Evolutionary conservation across 2,888 invertebrate genomes (phyloP).

Genomic region (Stegophylla sp.): DNA sequence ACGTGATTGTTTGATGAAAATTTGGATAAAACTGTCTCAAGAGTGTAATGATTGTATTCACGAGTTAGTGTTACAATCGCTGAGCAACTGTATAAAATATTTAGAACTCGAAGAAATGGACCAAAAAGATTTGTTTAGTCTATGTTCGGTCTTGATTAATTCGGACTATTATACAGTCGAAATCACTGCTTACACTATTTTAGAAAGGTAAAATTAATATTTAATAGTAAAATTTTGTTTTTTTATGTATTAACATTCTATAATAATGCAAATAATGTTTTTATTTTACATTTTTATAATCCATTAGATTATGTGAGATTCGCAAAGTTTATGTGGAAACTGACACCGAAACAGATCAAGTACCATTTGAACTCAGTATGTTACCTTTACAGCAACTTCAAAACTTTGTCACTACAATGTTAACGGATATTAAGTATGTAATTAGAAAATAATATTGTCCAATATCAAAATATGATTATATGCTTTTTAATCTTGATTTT

Average conservation of each 20-base stretch:
- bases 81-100: slow-evolving; percentile 55
- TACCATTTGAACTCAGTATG: slow-evolving; percentile 30
- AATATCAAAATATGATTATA: background rate
- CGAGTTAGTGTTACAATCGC: slow-evolving; percentile 56
- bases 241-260: background rate
- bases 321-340: slow-evolving; percentile 26
- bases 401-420: background rate
- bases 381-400: slow-evolving; percentile 44
- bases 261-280: too few relatives aligned
- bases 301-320: slow-evolving; percentile 11
- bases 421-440: slow-evolving; percentile 32
- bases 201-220: slow-evolving; percentile 60
- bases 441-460: background rate
- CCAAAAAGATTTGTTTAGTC: slow-evolving; percentile 59
- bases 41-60: slow-evolving; percentile 35
- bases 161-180: slow-evolving; percentile 63
- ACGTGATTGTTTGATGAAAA: slow-evolving; percentile 24
- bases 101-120: slow-evolving; percentile 57
- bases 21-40: slow-evolving; percentile 36
- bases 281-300: background rate
- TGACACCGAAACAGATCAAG: slow-evolving; percentile 38
- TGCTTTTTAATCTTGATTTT: slow-evolving; percentile 50
- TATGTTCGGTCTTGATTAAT: slow-evolving; percentile 61
- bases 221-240: slow-evolving; percentile 46
- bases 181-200: slow-evolving; percentile 62